Conservation (phyloP, 2,797 vertebrate genomes). For the Columba guinea region DNA sequence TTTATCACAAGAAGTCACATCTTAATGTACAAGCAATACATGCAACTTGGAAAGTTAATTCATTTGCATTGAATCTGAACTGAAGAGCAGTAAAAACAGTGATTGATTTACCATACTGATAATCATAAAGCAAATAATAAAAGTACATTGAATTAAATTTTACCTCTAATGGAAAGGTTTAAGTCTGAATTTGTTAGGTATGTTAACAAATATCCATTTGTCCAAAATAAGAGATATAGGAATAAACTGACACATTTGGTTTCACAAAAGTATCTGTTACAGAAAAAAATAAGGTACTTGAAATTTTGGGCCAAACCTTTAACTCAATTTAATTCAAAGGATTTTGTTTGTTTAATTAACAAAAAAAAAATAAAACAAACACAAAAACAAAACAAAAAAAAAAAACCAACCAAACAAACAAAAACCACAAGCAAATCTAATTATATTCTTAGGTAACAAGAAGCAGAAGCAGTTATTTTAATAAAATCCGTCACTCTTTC, state of each 20-base stretch:
- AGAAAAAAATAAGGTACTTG: neutral
- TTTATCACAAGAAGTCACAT: neutral
- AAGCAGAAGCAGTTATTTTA: neutral
- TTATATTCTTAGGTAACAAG: neutral
- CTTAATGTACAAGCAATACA: neutral
- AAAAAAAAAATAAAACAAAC: too few relatives aligned
- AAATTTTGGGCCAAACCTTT: neutral
- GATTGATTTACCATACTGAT: neutral
- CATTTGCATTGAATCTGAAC: constrained; percentile 5
- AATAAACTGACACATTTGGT: neutral
- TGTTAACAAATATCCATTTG: neutral
- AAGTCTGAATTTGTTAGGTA: neutral
- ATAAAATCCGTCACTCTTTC: neutral
- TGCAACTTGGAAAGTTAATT: neutral
- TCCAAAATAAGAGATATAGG: neutral
- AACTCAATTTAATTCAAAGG: neutral
- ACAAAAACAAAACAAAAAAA: too few relatives aligned
- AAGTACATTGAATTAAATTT: neutral
- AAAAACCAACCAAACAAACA: too few relatives aligned
- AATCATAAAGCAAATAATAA: neutral
- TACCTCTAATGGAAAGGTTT: neutral
- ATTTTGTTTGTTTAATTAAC: too few relatives aligned
- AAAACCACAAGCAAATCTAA: too few relatives aligned
- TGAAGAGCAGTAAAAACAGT: neutral
- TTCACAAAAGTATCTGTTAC: neutral